These are phyloP conservation scores for Solea senegalensis DNA, from an alignment of 2,113 vertebrate genomes.

Conservation along the genomic window DNA sequence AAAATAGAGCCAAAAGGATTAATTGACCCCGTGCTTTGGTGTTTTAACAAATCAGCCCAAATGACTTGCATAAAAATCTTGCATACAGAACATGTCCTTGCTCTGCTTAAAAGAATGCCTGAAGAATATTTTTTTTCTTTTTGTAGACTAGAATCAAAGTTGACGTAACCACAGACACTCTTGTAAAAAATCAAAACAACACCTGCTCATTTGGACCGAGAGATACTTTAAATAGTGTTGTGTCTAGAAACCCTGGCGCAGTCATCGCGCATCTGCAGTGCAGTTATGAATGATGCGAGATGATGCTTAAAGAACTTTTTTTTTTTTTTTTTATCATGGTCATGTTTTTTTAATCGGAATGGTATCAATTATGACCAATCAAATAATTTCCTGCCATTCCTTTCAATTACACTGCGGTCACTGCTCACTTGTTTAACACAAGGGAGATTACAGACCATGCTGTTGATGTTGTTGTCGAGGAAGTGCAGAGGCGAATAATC, in stretches of 20 bases:
- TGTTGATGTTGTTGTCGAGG: conserved; percentile 24
- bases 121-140: conserved; percentile 1
- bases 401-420: conserved; percentile 1
- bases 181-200: conserved; percentile 9
- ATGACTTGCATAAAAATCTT: conserved; percentile 1
- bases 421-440: conserved; percentile 26
- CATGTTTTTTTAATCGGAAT: conserved; percentile 1
- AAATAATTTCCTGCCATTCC: background rate
- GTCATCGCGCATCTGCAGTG: background rate
- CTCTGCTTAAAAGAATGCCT: background rate
- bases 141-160: conserved; percentile 2
- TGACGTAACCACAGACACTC: background rate
- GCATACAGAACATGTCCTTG: background rate
- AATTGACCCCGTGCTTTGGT: conserved; percentile 13
- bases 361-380: conserved; percentile 19
- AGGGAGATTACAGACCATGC: conserved; percentile 31
- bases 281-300: background rate
- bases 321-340: too few species aligned
- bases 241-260: conserved; percentile 1
- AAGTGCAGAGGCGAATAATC: conserved; percentile 39
- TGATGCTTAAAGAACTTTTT: background rate
- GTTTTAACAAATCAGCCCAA: conserved; percentile 19
- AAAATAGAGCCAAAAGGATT: conserved; percentile 18
- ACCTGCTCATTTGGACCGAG: conserved; percentile 6
- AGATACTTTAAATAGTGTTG: conserved; percentile 1